A percentile compares a stretch with the other conserved stretches of the same genome.
Conservation (phyloP, 2,797 vertebrate species). For the Manis javanica region DNA sequence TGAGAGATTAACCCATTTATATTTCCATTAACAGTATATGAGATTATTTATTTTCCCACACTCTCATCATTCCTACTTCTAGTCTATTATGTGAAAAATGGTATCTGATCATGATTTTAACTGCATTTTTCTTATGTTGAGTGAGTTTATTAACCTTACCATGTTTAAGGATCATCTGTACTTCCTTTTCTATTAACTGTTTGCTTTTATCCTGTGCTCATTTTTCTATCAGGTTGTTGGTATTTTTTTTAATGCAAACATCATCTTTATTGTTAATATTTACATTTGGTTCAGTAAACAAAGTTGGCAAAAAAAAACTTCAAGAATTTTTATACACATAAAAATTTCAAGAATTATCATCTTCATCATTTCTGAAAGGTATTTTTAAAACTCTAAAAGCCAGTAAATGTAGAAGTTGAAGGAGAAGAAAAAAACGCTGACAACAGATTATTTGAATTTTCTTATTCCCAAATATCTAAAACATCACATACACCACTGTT, state of each 20-base stretch:
- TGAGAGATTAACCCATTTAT: background rate
- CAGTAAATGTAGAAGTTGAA: slow-evolving; percentile 86
- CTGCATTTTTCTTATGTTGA: background rate
- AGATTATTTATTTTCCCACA: background rate
- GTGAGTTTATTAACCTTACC: background rate
- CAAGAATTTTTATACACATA: slow-evolving; percentile 63
- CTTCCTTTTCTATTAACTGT: slow-evolving; percentile 19
- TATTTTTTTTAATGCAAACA: background rate
- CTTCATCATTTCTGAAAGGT: slow-evolving; percentile 73
- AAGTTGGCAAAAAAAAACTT: slow-evolving; percentile 31
- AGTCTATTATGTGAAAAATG: background rate
- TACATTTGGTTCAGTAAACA: slow-evolving; percentile 72
- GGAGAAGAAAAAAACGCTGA: slow-evolving; percentile 86
- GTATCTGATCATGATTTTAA: background rate
- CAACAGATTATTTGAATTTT: slow-evolving; percentile 74
- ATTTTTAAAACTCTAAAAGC: slow-evolving; percentile 85
- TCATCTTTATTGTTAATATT: slow-evolving; percentile 79
- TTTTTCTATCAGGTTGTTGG: background rate
- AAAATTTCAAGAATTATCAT: slow-evolving; percentile 72
- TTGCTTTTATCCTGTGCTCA: slow-evolving; percentile 13
- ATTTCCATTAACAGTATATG: background rate
- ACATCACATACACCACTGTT: slow-evolving; percentile 69
- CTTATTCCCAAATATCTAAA: slow-evolving; percentile 79
- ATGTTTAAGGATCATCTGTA: background rate
- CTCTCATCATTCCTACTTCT: background rate